A percentile compares a stretch with the other conserved stretches of the same genome.
phyloP scores from a whole-genome alignment of 2,113 vertebrate genomes.

The Siphamia tubifer region DNA sequence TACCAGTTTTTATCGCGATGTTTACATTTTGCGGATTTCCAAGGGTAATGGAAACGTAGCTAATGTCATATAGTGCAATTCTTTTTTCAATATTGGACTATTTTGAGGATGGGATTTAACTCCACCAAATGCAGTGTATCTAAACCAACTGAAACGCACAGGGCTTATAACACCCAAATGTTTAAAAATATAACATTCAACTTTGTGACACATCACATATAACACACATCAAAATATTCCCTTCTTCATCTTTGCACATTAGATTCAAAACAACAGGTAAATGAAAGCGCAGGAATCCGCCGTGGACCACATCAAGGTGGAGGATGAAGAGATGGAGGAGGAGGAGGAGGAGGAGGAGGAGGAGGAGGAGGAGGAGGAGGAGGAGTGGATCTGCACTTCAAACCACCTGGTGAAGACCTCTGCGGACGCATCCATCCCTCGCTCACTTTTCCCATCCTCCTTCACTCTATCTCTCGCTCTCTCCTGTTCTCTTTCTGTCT shows the following conservation, averaged over 20 bases:
- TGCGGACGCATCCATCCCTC: constrained; percentile 28
- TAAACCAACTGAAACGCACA: neutral
- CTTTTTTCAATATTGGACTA: too few relatives aligned
- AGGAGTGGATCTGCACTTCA: constrained; percentile 38
- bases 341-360: constrained; percentile 12
- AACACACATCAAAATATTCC: neutral
- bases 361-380: constrained; percentile 2
- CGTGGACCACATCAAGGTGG: constrained; percentile 1
- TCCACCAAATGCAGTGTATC: neutral
- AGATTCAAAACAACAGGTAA: constrained; percentile 22
- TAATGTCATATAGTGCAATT: too few relatives aligned
- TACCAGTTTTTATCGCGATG: too few relatives aligned
- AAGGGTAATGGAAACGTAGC: too few relatives aligned
- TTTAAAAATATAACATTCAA: neutral
- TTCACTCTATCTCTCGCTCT: neutral
- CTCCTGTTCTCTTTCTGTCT: constrained; percentile 54
- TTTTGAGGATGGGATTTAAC: too few relatives aligned
- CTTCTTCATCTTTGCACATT: neutral
- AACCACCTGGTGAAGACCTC: constrained; percentile 59
- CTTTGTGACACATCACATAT: too few relatives aligned
- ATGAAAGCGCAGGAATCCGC: neutral
- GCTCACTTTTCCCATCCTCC: neutral
- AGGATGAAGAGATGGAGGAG: neutral
- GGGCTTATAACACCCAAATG: neutral
- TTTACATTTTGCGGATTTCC: too few relatives aligned